These are phyloP conservation scores for Saturnia japonica DNA, from an alignment of 2,888 invertebrate species.

Conservation along the genomic window DNA sequence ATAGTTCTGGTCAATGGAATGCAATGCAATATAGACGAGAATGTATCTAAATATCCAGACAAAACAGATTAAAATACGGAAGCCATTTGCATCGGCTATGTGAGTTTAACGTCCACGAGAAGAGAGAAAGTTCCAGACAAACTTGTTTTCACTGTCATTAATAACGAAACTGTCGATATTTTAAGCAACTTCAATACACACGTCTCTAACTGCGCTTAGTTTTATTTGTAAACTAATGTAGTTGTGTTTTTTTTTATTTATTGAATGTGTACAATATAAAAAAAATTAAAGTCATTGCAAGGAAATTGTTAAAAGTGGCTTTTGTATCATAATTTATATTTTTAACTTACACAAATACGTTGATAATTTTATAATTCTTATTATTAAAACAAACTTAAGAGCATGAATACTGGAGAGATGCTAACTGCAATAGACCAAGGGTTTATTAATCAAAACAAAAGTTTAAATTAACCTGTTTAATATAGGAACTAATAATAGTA, in stretches of 20 bases:
- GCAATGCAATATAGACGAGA: background rate
- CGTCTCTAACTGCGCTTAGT: background rate
- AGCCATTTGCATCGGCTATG: constrained; percentile 11
- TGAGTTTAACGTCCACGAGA: background rate
- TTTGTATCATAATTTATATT: background rate
- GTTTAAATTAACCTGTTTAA: background rate
- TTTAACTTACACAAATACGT: background rate
- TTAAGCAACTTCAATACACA: background rate
- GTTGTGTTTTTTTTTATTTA: background rate
- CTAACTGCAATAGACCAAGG: too few species aligned
- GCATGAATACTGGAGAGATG: too few species aligned
- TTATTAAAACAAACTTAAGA: too few species aligned
- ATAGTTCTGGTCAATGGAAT: background rate
- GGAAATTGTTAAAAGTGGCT: background rate
- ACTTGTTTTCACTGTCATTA: background rate
- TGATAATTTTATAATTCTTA: background rate
- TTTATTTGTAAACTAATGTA: background rate
- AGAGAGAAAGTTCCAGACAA: background rate
- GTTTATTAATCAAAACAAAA: background rate
- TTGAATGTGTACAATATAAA: background rate
- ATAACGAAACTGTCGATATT: background rate
- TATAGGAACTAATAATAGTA: constrained; percentile 8
- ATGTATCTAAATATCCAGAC: background rate
- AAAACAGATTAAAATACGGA: constrained; percentile 18
- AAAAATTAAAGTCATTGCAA: too few species aligned